These are phyloP conservation scores for Oncorhynchus gorbuscha DNA, from an alignment of 2,113 vertebrate genomes.

Conservation along the genomic window DNA sequence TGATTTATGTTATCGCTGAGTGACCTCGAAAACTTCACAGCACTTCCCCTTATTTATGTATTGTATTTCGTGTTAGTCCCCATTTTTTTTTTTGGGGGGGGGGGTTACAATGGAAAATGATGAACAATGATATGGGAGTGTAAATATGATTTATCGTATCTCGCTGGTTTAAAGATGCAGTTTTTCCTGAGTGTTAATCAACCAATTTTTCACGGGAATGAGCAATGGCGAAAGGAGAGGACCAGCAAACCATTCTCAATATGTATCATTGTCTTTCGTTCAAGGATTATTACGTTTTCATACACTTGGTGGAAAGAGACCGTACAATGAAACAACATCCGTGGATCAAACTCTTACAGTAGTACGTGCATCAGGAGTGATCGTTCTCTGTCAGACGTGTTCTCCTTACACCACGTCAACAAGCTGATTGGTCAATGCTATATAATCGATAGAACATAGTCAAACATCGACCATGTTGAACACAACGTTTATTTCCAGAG, in stretches of 20 bases:
- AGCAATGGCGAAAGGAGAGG: neutral
- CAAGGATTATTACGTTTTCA: constrained; percentile 15
- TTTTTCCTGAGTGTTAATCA: constrained; percentile 31
- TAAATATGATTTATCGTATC: constrained; percentile 43
- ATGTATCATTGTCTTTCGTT: neutral
- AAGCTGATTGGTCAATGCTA: no score
- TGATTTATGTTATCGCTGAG: constrained; percentile 70
- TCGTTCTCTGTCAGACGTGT: no score
- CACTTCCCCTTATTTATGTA: constrained; percentile 49
- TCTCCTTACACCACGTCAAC: no score
- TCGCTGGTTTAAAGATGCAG: constrained; percentile 27
- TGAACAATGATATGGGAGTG: constrained; percentile 11
- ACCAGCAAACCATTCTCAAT: neutral
- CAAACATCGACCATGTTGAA: no score
- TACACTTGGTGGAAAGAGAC: neutral
- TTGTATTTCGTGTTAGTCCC: constrained; percentile 29
- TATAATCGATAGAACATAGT: no score
- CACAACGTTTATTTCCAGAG: no score
- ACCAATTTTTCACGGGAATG: constrained; percentile 32
- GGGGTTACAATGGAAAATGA: constrained; percentile 23
- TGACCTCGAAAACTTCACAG: constrained; percentile 67
- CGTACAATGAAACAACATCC: neutral
- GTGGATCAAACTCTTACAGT: no score
- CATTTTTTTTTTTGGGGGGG: neutral
- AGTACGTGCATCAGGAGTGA: no score